phyloP scores from a whole-genome alignment of 2,797 vertebrate species.

The Ficedula albicollis region DNA sequence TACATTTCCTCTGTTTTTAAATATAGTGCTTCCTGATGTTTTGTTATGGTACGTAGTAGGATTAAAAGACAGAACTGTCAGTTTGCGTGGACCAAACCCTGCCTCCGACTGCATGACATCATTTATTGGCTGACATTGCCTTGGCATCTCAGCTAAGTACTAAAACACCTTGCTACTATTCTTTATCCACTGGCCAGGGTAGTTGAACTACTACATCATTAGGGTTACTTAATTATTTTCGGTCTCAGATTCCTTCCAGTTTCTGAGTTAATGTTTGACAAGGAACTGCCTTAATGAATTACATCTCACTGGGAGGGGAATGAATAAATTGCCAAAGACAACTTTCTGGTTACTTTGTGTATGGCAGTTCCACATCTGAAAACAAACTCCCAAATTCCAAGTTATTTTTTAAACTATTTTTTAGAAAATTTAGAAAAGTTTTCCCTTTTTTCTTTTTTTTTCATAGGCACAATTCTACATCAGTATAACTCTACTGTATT shows the following conservation, averaged over 20 bases:
- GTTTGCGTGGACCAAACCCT: not conserved
- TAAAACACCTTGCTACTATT: not conserved
- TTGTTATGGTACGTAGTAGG: not conserved
- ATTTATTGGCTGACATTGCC: not conserved
- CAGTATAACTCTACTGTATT: not conserved
- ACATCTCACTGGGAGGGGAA: not conserved
- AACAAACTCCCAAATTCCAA: conserved; percentile 7
- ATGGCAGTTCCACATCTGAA: not conserved
- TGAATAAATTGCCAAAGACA: conserved; percentile 17
- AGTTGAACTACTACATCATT: not conserved
- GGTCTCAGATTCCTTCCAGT: not conserved
- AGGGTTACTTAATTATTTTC: not conserved
- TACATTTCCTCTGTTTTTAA: conserved; percentile 19
- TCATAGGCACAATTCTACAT: not conserved
- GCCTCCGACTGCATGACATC: not conserved
- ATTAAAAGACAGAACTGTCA: not conserved
- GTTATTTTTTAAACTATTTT: too few relatives aligned
- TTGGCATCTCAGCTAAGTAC: not conserved
- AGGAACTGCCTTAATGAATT: conserved; percentile 4
- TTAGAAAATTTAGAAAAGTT: not conserved
- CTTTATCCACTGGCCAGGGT: not conserved
- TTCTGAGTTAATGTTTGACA: conserved; percentile 1
- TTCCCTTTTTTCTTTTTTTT: not conserved
- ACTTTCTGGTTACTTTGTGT: not conserved
- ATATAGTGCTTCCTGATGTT: conserved; percentile 33